phyloP scores from a whole-genome alignment of 2,888 invertebrate genomes.

The Epistrophe grossulariae region DNA sequence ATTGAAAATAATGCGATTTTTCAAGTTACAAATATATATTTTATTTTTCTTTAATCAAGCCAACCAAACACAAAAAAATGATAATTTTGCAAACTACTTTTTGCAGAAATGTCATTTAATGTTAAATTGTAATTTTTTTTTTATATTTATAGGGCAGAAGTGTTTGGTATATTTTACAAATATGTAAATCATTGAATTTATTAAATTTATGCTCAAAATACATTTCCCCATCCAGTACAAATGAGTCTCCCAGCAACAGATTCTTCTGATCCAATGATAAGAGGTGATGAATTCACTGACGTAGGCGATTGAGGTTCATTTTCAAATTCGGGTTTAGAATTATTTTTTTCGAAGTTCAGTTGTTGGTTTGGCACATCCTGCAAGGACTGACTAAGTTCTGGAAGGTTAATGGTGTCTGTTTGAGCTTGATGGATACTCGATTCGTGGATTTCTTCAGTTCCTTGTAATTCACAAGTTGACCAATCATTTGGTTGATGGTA shows the following conservation, averaged over 20 bases:
- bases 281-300: neutral
- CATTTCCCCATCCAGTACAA: slow-evolving; percentile 21
- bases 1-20: too few relatives aligned
- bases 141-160: neutral
- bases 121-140: neutral
- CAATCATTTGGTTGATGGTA: neutral
- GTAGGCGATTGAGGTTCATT: neutral
- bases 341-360: too few relatives aligned
- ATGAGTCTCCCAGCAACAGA: slow-evolving; percentile 19
- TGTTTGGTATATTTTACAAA: neutral
- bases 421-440: neutral
- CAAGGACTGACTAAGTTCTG: neutral
- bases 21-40: too few relatives aligned
- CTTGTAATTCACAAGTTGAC: neutral
- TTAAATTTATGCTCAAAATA: neutral
- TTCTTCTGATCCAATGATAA: slow-evolving; percentile 6
- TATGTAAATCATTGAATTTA: neutral
- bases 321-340: neutral
- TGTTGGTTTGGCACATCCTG: neutral
- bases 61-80: neutral
- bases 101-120: neutral
- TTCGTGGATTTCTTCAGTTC: neutral
- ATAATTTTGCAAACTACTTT: neutral
- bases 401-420: neutral
- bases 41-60: neutral